Evolutionary conservation across 2,797 vertebrate genomes (phyloP).

Genomic region (Etheostoma perlongum): DNA sequence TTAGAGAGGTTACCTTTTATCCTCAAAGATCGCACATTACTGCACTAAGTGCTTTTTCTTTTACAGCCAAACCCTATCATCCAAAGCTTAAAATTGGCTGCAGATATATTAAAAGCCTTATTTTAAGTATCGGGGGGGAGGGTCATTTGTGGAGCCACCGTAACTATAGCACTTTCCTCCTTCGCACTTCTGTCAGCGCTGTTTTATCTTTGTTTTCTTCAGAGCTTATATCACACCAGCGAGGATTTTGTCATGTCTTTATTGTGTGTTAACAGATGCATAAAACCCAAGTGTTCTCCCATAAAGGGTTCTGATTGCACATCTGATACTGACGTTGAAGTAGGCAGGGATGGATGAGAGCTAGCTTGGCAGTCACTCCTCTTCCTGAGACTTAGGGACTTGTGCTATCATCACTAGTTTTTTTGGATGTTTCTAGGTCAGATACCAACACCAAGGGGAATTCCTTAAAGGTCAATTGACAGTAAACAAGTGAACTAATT

Average conservation of each 20-base stretch:
- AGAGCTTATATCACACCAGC: constrained; percentile 7
- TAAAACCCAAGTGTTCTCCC: constrained; percentile 59
- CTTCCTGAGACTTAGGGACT: background rate
- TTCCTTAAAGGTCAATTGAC: too few species aligned
- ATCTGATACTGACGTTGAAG: constrained; percentile 40
- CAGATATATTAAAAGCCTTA: constrained; percentile 70
- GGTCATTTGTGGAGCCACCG: constrained; percentile 42
- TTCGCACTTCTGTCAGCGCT: constrained; percentile 37
- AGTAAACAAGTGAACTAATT: too few species aligned
- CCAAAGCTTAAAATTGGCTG: constrained; percentile 65
- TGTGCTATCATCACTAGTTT: background rate
- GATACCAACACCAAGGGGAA: too few species aligned
- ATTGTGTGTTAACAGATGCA: constrained; percentile 41
- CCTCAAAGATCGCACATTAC: constrained; percentile 81
- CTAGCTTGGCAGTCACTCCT: constrained; percentile 5
- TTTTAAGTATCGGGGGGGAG: constrained; percentile 39
- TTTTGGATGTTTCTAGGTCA: too few species aligned
- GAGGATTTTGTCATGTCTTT: constrained; percentile 37
- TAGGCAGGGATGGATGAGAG: constrained; percentile 1
- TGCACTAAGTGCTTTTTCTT: constrained; percentile 76
- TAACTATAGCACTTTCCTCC: constrained; percentile 38
- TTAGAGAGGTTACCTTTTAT: constrained; percentile 82
- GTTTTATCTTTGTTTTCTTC: constrained; percentile 44
- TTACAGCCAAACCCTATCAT: constrained; percentile 72
- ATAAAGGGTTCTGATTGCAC: constrained; percentile 44